Evolutionary conservation across 2,113 vertebrate species (phyloP), one percentile per base, ranked within the genome.

Genomic region (Oceanites oceanicus): DNA sequence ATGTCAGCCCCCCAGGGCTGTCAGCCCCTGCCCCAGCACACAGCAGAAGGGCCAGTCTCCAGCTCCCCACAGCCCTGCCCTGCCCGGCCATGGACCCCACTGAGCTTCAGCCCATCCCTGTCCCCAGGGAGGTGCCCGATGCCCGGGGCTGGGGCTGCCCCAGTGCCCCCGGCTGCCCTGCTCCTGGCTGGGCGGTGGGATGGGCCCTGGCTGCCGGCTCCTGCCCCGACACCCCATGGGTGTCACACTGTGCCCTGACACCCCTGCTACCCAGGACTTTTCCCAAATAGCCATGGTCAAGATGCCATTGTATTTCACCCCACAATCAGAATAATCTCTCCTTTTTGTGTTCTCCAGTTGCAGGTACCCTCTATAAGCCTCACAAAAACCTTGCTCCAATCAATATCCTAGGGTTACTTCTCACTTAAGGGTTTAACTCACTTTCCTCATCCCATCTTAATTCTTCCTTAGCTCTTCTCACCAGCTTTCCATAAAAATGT

Each of bases 91-190:
- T 4, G 26, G 10, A 36, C 27, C 53, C 25, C 21, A 15, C 32
- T 0, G 0, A 38, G 65, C 23, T 23, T 55, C 1, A 0, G 22
- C 22, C 20, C 12, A 10, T 34, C 27, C 17, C 44, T 15, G 3
- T 25, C 8, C 42, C n/a, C 38, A n/a, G 29, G 20, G 26, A 62
- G 12, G 23, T 72, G n/a, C 23, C 16, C 0, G 0, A 11, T 79
- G 27, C 40, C 49, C 1, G 3, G 53, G 52, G 20, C 25, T 62
- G 49, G 34, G 65, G 13, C 29, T 82, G 34, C 10, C n/a, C 11
- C 1, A 0, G 3, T 49, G 30, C 15, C 20, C 44, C 52, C 2
- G 0, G 45, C 47, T 62, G 18, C 63, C 26, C 38, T 17, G 38
- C 38, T 90, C 26, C 44, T 20, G 21, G 36, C 6, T 34, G 19